Base-by-base conservation (phyloP, 2,113 vertebrate species). In the Coregonus clupeaformis region DNA sequence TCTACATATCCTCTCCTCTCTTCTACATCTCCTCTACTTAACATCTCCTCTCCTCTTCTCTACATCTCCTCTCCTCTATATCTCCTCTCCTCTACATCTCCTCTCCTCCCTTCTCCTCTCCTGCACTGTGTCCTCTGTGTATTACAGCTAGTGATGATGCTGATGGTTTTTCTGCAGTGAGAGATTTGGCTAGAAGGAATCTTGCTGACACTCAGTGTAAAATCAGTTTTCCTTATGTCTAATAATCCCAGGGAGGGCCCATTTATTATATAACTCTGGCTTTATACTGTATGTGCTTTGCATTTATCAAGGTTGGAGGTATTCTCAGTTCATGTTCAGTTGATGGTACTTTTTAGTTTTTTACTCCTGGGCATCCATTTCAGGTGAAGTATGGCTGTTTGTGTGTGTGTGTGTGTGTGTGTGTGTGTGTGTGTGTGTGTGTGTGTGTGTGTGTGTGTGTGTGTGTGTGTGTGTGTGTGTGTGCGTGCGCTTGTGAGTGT, bases 281-380 rank as follows among this genome's bases (percentile, higher is more conserved):
- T 13, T 13, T 13, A 27, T 25, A 25, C 13, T 77, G 77, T 69
- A 75, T 74, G 75, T 78, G 78, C 77, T 81, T 83, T 84, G 67
- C 77, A 86, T 85, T 83, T 76, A 88, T 86, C 84, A 83, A 68
- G 72, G 72, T 69, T 68, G 76, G 13, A 63, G 66, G 62, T 30
- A 68, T 66, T 57, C 59, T 78, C 65, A 52, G 30, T 73, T n/a
- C 74, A 69, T 73, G 25, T 25, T 63, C 22, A 63, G 47, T 25
- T 12, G 25, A 47, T n/a, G 69, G 62, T 71, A 55, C 60, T 82
- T 18, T 73, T 75, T 75, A n/a, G 62, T 64, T 80, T 11, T 42
- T 11, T 42, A 3, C 9, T 42, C 36, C 36, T 42, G 9, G 9
- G 36, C 36, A 42, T 42, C 36, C 36, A 42, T 42, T 42, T 42